phyloP scores from a whole-genome alignment of 1,140 invertebrate genomes.

The Drosophila pandora region DNA sequence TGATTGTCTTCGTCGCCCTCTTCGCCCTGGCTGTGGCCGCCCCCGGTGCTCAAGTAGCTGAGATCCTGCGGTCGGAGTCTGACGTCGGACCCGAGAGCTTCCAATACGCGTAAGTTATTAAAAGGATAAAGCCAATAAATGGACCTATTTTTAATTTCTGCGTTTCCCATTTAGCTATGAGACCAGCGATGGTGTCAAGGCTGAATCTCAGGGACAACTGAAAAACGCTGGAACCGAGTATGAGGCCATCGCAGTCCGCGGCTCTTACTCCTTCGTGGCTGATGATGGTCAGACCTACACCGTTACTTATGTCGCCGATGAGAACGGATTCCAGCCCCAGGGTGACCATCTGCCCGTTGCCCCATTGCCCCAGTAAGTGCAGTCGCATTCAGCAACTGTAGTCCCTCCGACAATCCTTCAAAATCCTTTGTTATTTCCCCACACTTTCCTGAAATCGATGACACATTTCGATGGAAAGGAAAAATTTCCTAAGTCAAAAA shows the following conservation, averaged over 20 bases:
- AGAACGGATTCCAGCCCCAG: conserved; percentile 89
- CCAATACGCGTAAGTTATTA: conserved; percentile 49
- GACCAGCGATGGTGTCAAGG: conserved; percentile 49
- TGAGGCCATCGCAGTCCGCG: conserved; percentile 84
- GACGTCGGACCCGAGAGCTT: conserved; percentile 48
- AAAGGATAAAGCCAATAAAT: neutral
- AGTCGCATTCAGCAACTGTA: conserved; percentile 9
- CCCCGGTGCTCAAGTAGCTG: neutral
- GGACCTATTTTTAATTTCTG: neutral
- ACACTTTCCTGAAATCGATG: neutral
- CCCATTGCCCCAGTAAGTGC: conserved; percentile 33
- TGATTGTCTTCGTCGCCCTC: conserved; percentile 69
- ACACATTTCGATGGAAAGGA: conserved; percentile 4
- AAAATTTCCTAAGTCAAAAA: conserved; percentile 26
- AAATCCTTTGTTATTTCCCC: conserved; percentile 31
- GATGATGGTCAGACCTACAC: conserved; percentile 87
- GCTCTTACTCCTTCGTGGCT: conserved; percentile 85
- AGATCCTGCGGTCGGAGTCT: neutral
- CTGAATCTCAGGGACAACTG: conserved; percentile 22
- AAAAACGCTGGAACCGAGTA: conserved; percentile 51
- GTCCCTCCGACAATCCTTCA: conserved; percentile 6
- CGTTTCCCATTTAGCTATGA: conserved; percentile 24
- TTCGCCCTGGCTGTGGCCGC: conserved; percentile 61
- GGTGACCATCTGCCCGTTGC: conserved; percentile 87
- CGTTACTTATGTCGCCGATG: conserved; percentile 89